Evolutionary conservation across 2,113 vertebrate species (phyloP).

Genomic region (Euleptes europaea): DNA sequence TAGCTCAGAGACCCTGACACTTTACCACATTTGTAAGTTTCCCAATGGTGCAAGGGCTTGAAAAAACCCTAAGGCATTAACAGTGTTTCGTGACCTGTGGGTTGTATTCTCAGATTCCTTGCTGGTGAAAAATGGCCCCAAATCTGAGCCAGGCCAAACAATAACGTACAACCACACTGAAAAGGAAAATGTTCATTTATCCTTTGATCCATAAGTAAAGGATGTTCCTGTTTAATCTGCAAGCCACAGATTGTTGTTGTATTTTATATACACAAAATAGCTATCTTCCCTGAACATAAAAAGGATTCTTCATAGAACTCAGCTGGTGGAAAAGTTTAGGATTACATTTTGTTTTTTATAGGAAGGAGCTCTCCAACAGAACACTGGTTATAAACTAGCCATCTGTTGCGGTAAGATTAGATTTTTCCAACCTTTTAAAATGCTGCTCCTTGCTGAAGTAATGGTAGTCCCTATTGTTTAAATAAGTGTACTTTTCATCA

Average conservation of each 20-base stretch:
- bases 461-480: background rate
- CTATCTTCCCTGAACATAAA: conserved; percentile 41
- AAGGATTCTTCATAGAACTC: conserved; percentile 19
- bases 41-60: background rate
- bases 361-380: conserved; percentile 8
- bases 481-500: background rate
- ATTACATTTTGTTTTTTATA: conserved; percentile 33
- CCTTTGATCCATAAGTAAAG: conserved; percentile 56
- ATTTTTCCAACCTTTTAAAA: background rate
- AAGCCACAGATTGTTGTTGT: conserved; percentile 48
- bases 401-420: background rate
- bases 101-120: background rate
- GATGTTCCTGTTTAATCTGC: conserved; percentile 63
- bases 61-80: background rate
- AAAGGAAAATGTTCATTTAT: conserved; percentile 48
- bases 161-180: conserved; percentile 11
- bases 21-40: background rate
- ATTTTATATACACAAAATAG: conserved; percentile 45
- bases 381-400: background rate
- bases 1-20: background rate
- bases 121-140: background rate
- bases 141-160: conserved; percentile 31
- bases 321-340: conserved; percentile 40
- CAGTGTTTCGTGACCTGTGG: background rate
- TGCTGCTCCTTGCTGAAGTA: background rate